Evolutionary conservation across 2,113 vertebrate species (phyloP), one percentile per base, ranked within the genome.

Genomic region (Urocolius indicus): DNA sequence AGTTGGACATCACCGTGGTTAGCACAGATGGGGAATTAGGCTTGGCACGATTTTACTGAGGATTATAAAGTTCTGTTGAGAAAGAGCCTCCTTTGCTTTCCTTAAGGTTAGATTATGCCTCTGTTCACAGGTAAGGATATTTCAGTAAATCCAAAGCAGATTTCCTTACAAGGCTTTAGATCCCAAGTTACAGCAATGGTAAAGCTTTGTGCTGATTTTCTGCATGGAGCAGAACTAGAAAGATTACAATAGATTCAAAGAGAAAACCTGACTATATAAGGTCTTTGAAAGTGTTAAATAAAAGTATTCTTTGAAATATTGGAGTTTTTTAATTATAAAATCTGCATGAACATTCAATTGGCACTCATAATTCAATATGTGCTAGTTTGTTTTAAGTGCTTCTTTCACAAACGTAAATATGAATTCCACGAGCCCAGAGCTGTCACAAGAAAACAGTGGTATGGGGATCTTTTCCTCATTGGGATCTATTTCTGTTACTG

Each of bases 1-100:
- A 1, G 6, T 9, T 68, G 27, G 18, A 8, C 9, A 66, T 24
- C 20, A 23, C 43, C 30, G 12, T 0, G 0, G 15, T 61, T 34
- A 49, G 7, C 36, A 71, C 15, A 77, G 13, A 22, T 23, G 7
- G 13, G 10, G 12, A 89, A 23, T 11, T 20, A 34, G 16, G 17
- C n/a, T 41, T 57, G 19, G 55, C 48, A 84, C 69, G n/a, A 62
- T 76, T 91, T 89, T 72, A 48, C 32, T 38, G 22, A 63, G 8
- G 12, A 10, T 52, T 75, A 7, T 22, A 27, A 71, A 88, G 24
- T 12, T 34, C 24, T 68, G 11, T 12, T 48, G 45, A 76, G 36
- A 91, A 68, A 27, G 17, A 18, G 3, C 17, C 13, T 72, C 41
- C 41, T 43, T 84, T 2, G 0, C 38, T 49, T 72, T 63, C 24